phyloP scores from a whole-genome alignment of 2,797 vertebrate species.

The Lepus oiostolus region DNA sequence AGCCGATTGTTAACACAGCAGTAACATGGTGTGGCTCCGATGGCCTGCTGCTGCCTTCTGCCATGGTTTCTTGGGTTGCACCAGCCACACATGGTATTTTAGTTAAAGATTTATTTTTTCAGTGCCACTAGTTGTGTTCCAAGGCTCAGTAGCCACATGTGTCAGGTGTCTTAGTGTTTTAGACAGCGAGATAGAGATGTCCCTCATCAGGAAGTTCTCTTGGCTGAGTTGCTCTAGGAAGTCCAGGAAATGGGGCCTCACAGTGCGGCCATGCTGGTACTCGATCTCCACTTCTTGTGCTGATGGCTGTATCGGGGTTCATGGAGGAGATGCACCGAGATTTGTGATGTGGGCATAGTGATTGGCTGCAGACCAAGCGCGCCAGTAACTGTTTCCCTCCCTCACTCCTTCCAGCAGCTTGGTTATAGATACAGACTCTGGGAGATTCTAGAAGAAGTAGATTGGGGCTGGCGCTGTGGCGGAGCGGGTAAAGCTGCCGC shows the following conservation, averaged over 20 bases:
- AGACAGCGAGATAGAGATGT: background rate
- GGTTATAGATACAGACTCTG: background rate
- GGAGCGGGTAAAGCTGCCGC: no score
- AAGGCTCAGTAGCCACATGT: background rate
- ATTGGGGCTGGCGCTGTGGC: background rate
- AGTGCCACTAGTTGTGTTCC: background rate
- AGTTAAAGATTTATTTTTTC: background rate
- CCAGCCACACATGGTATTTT: background rate
- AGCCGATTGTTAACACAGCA: background rate
- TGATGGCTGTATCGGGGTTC: background rate
- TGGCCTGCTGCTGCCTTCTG: background rate
- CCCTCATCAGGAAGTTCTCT: background rate
- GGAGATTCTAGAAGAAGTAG: background rate
- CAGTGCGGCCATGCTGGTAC: background rate
- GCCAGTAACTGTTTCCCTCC: background rate
- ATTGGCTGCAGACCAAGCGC: no score
- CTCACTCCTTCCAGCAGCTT: background rate
- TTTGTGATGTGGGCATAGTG: no score
- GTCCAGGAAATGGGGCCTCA: background rate
- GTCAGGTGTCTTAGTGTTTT: background rate
- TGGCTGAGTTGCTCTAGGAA: background rate
- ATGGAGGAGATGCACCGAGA: background rate
- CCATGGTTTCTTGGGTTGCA: background rate
- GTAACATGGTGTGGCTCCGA: no score
- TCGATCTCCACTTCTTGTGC: background rate